phyloP scores from a whole-genome alignment of 1,140 invertebrate genomes.

The Drosophila sp. region DNA sequence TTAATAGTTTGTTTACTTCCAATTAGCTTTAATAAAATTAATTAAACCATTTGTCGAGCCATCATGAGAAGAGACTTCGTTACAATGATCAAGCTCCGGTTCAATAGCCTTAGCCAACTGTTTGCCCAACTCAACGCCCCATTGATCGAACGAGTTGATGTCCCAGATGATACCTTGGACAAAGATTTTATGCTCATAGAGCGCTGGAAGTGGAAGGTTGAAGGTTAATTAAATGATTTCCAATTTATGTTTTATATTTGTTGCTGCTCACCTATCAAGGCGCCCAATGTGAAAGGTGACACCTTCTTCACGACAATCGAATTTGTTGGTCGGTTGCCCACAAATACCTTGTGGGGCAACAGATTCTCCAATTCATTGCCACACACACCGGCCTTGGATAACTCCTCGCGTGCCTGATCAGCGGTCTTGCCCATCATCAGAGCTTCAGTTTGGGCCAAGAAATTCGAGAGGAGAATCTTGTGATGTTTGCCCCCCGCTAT shows the following conservation, averaged over 20 bases:
- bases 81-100: constrained; percentile 91
- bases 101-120: constrained; percentile 98
- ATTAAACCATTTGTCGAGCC: constrained; percentile 97
- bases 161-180: constrained; percentile 99
- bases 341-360: constrained; percentile 98
- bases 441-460: constrained; percentile 99
- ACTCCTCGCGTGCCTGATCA: constrained; percentile 90
- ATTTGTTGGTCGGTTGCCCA: constrained; percentile 98
- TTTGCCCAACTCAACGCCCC: constrained; percentile 99
- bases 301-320: constrained; percentile 97
- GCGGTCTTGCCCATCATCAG: constrained; percentile 95
- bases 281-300: constrained; percentile 96
- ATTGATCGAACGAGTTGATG: constrained; percentile 99
- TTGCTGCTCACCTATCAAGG: constrained; percentile 93
- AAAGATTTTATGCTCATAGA: constrained; percentile 99
- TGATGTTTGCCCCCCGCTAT: constrained; percentile 90
- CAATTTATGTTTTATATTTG: not conserved
- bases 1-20: constrained; percentile 64
- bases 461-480: constrained; percentile 97
- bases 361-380: constrained; percentile 90
- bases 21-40: constrained; percentile 93
- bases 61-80: constrained; percentile 89
- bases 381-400: constrained; percentile 88
- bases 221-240: constrained; percentile 28
- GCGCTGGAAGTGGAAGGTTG: constrained; percentile 86